A percentile compares a stretch with the other conserved stretches of the same genome.
Conservation (phyloP, 2,113 vertebrate genomes). For the Chitala chitala region DNA sequence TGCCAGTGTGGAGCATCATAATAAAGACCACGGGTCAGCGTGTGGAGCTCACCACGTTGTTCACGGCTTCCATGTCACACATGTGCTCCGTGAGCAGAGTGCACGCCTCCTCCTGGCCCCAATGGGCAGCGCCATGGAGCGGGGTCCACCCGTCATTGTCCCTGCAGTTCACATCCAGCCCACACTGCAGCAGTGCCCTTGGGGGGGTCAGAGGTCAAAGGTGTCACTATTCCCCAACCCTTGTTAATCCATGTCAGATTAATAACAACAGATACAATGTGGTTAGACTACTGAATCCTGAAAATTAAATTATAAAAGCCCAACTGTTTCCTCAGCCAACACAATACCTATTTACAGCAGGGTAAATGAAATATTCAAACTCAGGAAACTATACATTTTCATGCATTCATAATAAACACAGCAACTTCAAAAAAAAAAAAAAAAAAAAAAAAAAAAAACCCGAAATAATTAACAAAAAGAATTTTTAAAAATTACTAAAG, state of each 20-base stretch:
- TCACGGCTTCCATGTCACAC: slow-evolving; percentile 67
- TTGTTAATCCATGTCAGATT: not conserved
- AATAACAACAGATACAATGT: not conserved
- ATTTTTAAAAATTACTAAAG: too few relatives aligned
- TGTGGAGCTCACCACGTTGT: slow-evolving; percentile 59
- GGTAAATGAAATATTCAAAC: not conserved
- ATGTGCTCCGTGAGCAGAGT: slow-evolving; percentile 58
- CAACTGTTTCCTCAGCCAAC: not conserved
- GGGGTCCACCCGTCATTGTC: slow-evolving; percentile 67
- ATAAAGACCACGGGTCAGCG: not conserved
- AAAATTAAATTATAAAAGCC: not conserved
- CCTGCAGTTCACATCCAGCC: slow-evolving; percentile 56
- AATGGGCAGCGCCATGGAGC: slow-evolving; percentile 67
- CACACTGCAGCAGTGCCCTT: slow-evolving; percentile 65
- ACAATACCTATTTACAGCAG: not conserved
- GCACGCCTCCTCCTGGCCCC: slow-evolving; percentile 71
- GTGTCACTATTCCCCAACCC: too few relatives aligned
- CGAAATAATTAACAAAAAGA: too few relatives aligned
- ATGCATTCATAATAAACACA: not conserved
- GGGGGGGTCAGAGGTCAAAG: not conserved
- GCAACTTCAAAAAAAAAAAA: not conserved
- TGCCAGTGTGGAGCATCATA: not conserved
- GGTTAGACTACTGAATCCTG: not conserved
- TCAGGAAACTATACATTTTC: not conserved
- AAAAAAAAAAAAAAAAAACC: slow-evolving; percentile 1